Evolutionary conservation across 2,113 vertebrate genomes (phyloP).

Genomic region (Nothocercus julius): DNA sequence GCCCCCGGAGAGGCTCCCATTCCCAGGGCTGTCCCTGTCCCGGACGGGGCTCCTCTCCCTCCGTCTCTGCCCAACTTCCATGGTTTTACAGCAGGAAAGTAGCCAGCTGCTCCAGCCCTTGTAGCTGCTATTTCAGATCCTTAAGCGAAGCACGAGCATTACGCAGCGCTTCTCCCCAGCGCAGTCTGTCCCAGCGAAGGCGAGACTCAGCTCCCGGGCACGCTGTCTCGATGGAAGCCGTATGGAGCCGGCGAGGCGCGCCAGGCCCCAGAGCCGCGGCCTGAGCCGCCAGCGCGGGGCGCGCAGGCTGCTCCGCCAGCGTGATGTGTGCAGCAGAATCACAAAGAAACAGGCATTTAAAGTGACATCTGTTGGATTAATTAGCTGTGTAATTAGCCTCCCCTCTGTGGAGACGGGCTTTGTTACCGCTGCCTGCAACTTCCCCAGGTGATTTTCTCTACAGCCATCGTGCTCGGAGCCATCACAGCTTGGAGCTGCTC

Average conservation of each 20-base stretch:
- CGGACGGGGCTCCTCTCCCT: not conserved
- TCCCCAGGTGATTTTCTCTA: conserved; percentile 74
- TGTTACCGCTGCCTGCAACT: conserved; percentile 65
- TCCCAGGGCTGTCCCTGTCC: not conserved
- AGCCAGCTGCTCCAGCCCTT: not conserved
- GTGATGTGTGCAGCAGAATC: conserved; percentile 38
- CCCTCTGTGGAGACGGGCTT: conserved; percentile 67
- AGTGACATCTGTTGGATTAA: conserved; percentile 78
- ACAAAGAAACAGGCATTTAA: conserved; percentile 69
- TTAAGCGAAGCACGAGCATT: not conserved
- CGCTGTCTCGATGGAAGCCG: accelerated
- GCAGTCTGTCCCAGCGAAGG: not conserved
- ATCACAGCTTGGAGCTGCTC: no score
- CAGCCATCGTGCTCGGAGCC: not conserved
- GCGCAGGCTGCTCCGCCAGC: not conserved
- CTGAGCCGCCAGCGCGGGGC: no score
- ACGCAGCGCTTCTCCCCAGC: accelerated
- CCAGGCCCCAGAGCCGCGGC: no score
- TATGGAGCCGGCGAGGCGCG: not conserved
- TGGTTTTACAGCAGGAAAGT: not conserved
- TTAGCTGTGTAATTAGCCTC: conserved; percentile 78
- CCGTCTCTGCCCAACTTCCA: not conserved
- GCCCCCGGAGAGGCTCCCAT: no score
- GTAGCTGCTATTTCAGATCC: not conserved
- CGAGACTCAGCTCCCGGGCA: not conserved